Evolutionary conservation across 2,113 vertebrate species (phyloP), one percentile per base, ranked within the genome.

Genomic region (Zootoca vivipara): DNA sequence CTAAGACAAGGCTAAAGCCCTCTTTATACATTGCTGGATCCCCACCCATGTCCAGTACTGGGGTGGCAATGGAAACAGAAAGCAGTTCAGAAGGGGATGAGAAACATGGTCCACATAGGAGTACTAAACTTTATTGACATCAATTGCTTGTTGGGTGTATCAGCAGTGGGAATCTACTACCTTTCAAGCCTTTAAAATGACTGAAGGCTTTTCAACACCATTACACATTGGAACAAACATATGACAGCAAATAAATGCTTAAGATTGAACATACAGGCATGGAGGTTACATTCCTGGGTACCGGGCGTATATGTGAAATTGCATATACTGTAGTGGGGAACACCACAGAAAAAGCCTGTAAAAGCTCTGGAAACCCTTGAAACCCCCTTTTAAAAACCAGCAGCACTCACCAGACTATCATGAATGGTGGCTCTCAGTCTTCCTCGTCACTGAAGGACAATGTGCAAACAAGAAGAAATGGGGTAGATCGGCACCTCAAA

Each of bases 1-100:
- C 40, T 3, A 7, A 88, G 83, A 89, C 0, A 12, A 89, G 78
- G 42, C 70, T 89, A 77, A 77, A 52, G 24, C 78, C 82, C 89
- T 82, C 89, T 33, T 62, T 85, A 78, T 18, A 74, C 28, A 78
- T 85, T 13, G 8, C 88, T 85, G 58, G 83, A 85, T 40, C 13
- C 28, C 8, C 38, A 74, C 6, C 72, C 75, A 92, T 85, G 82
- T 79, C 5, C 70, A 86, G 81, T 2, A 22, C 85, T 62, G 52
- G 79, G 7, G 7, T 87, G 4, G 3, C 35, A 28, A 84, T 33
- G 40, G 78, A 90, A 87, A 24, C 6, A 64, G 46, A 52, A 87
- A 77, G 89, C 81, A 64, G 22, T 92, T 73, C 16, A 56, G 58
- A 42, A 38, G 7, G 18, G 69, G 28, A 5, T 1, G 9, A 46